phyloP scores from a whole-genome alignment of 2,888 invertebrate species.

The Acrocyrtus sp. region DNA sequence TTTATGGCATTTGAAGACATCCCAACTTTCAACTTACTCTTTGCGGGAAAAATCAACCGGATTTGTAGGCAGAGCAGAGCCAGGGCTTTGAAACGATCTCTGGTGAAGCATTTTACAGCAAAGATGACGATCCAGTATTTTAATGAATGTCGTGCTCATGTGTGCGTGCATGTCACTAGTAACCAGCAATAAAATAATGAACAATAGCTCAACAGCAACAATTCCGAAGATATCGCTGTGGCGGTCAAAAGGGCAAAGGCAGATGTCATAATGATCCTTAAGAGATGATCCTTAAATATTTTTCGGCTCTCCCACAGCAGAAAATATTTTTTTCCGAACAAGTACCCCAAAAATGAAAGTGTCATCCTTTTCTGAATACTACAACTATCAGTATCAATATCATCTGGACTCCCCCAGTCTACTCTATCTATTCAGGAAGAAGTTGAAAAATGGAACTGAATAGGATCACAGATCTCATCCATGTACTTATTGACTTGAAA shows the following conservation, averaged over 20 bases:
- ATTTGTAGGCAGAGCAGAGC: too few relatives aligned
- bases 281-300: slow-evolving; percentile 34
- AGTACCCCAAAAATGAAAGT: slow-evolving; percentile 13
- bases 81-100: too few relatives aligned
- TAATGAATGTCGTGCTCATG: too few relatives aligned
- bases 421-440: not conserved
- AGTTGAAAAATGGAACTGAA: not conserved
- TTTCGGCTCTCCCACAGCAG: slow-evolving; percentile 32
- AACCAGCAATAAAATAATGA: slow-evolving; percentile 35
- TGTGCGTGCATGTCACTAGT: too few relatives aligned
- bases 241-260: slow-evolving; percentile 36
- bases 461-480: not conserved
- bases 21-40: too few relatives aligned
- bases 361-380: slow-evolving; percentile 29
- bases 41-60: too few relatives aligned
- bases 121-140: not conserved
- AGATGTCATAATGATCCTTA: slow-evolving; percentile 29
- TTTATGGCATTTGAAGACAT: too few relatives aligned
- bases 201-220: slow-evolving; percentile 31
- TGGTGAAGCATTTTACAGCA: too few relatives aligned
- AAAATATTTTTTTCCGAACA: not conserved
- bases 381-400: too few relatives aligned
- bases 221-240: slow-evolving; percentile 6
- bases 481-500: slow-evolving; percentile 2
- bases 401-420: too few relatives aligned